A percentile compares a stretch with the other conserved stretches of the same genome.
Evolutionary conservation across 1,140 invertebrate genomes (phyloP).

Genomic region (Saccostrea cuccullata): DNA sequence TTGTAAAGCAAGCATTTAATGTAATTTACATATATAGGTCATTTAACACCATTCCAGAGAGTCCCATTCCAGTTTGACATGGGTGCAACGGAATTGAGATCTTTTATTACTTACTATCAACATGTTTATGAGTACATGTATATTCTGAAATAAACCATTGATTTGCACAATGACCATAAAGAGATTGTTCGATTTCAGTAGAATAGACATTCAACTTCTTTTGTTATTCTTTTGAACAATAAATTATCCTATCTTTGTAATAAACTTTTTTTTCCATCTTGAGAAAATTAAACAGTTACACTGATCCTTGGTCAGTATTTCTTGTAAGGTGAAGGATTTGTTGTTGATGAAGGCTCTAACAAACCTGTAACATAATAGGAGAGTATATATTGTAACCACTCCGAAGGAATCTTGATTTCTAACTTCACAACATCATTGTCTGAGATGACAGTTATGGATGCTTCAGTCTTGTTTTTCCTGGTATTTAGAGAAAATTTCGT

Average conservation of each 20-base stretch:
- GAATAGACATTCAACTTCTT: not conserved
- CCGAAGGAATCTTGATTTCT: no score
- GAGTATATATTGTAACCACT: no score
- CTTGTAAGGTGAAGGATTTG: no score
- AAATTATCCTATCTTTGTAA: constrained; percentile 28
- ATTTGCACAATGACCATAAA: not conserved
- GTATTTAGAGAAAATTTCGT: no score
- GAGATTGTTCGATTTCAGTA: not conserved
- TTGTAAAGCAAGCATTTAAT: not conserved
- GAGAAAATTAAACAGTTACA: not conserved
- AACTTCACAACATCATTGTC: no score
- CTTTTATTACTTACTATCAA: not conserved
- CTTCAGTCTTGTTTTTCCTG: no score
- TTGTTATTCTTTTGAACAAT: constrained; percentile 9
- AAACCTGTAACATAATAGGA: no score
- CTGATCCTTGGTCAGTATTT: not conserved
- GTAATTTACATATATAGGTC: not conserved
- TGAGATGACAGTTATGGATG: no score
- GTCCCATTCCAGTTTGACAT: constrained; percentile 6
- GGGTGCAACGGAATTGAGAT: constrained; percentile 2
- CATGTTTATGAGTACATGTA: not conserved
- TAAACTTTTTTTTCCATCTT: not conserved
- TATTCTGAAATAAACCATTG: not conserved
- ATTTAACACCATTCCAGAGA: not conserved
- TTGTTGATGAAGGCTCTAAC: no score